Percentiles rank a stretch among this genome's conserved stretches.
These are phyloP conservation scores for Hyalella azteca DNA, from an alignment of 2,888 invertebrate genomes.

Conservation along the genomic window DNA sequence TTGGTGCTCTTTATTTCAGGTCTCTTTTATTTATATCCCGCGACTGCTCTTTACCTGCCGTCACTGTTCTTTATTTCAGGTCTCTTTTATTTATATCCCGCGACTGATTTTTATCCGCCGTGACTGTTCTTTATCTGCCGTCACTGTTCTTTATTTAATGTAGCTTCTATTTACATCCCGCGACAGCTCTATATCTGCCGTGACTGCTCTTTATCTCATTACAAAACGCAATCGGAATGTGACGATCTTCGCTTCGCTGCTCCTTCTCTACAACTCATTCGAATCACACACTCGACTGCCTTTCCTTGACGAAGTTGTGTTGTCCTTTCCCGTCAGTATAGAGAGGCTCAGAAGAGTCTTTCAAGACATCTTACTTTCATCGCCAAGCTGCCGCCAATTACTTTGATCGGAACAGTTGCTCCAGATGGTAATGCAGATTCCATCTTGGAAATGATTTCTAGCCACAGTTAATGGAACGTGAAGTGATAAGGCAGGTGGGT, in stretches of 20 bases:
- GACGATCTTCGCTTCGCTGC: neutral
- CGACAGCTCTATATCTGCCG: neutral
- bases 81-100: neutral
- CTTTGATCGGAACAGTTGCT: slow-evolving; percentile 1
- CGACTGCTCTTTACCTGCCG: neutral
- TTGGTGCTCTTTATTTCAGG: neutral
- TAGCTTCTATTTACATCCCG: neutral
- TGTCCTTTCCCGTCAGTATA: neutral
- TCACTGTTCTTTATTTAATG: neutral
- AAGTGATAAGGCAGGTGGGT: neutral
- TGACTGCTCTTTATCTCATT: slow-evolving; percentile 3
- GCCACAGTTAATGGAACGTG: too few relatives aligned
- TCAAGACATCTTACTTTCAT: neutral
- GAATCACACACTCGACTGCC: neutral
- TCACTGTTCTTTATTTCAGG: neutral
- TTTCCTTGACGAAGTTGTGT: neutral
- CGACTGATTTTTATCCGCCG: neutral
- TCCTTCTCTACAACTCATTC: neutral
- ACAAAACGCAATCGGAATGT: neutral
- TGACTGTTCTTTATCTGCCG: neutral
- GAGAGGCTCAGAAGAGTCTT: neutral
- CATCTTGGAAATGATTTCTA: neutral
- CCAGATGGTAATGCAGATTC: neutral
- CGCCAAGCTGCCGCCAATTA: neutral
- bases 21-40: neutral